These are phyloP conservation scores for Eupeodes latifasciatus DNA, from an alignment of 2,888 invertebrate genomes.

Conservation along the genomic window DNA sequence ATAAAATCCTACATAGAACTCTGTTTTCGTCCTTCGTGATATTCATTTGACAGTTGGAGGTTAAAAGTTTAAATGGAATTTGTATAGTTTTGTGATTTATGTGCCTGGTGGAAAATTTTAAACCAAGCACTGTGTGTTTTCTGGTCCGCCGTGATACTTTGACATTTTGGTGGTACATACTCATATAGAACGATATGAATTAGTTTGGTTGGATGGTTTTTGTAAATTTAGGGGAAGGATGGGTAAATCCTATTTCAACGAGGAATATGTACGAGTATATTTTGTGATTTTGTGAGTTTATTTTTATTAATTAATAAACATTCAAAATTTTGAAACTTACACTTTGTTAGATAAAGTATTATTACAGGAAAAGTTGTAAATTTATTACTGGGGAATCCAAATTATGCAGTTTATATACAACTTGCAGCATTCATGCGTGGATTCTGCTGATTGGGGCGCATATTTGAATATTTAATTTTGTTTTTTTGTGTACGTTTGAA, in stretches of 20 bases:
- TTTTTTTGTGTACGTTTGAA: neutral
- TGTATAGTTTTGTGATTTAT: constrained; percentile 71
- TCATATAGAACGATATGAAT: constrained; percentile 15
- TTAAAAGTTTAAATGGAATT: constrained; percentile 75
- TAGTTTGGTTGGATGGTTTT: constrained; percentile 50
- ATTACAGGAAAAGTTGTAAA: constrained; percentile 7
- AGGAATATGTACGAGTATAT: neutral
- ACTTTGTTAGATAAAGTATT: constrained; percentile 10
- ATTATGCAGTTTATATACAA: neutral
- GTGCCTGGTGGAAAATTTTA: constrained; percentile 24
- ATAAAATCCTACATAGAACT: neutral
- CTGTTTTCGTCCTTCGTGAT: constrained; percentile 47
- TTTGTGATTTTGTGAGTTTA: constrained; percentile 45
- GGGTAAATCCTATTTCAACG: constrained; percentile 13
- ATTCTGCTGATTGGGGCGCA: neutral
- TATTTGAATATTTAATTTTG: constrained; percentile 8
- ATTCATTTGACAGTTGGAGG: constrained; percentile 74
- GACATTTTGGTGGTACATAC: constrained; percentile 49
- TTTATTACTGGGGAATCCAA: neutral
- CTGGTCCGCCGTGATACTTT: constrained; percentile 48
- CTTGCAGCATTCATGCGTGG: constrained; percentile 2
- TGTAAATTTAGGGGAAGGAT: neutral
- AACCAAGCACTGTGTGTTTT: constrained; percentile 18
- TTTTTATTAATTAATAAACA: constrained; percentile 66
- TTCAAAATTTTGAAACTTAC: constrained; percentile 56